Evolutionary conservation across 1,140 invertebrate genomes (phyloP).

Genomic region (Melanaphis sacchari): DNA sequence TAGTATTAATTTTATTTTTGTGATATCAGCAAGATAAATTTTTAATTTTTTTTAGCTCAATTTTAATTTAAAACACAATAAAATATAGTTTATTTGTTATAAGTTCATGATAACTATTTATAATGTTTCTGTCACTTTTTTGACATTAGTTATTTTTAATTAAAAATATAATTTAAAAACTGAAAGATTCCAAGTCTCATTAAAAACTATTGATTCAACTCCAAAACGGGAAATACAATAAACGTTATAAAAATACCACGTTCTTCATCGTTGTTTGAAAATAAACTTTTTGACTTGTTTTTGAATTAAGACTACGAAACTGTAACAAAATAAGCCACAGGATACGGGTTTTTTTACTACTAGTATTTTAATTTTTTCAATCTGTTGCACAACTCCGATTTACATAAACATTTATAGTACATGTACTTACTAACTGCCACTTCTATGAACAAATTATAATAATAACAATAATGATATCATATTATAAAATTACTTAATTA

Average conservation of each 20-base stretch:
- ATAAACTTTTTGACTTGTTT: slow-evolving; percentile 18
- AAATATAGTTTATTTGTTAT: neutral
- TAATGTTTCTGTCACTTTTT: neutral
- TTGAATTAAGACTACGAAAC: neutral
- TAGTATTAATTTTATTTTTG: neutral
- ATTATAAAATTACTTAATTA: neutral
- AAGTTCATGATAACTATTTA: neutral
- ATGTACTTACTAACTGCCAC: neutral
- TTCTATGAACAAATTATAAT: neutral
- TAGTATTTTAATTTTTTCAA: neutral
- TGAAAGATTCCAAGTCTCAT: neutral
- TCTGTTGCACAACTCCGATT: neutral
- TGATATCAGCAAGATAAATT: neutral
- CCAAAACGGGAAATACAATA: neutral
- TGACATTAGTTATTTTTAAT: neutral
- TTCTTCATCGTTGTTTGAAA: neutral
- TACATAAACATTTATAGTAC: neutral
- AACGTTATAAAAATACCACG: neutral
- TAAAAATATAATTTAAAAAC: slow-evolving; percentile 15
- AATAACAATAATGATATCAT: neutral
- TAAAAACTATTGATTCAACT: neutral
- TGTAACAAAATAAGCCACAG: neutral
- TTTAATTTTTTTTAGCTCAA: neutral
- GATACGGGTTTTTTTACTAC: neutral
- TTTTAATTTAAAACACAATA: neutral